Base-by-base conservation (phyloP, 2,113 vertebrate species). In the Oplegnathus fasciatus region DNA sequence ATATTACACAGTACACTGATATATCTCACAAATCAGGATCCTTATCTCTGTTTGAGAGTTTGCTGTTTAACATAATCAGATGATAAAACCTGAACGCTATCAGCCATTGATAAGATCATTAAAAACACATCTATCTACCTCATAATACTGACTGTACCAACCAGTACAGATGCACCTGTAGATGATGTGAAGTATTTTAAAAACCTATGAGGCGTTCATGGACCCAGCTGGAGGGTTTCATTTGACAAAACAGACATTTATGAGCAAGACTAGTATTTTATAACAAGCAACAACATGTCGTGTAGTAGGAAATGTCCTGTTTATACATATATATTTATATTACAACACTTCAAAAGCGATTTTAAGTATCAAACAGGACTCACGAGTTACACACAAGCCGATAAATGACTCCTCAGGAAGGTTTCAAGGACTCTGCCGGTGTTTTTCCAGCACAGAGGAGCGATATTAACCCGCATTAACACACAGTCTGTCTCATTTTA, bases 191-290 rank as follows among this genome's bases (percentile, higher is more conserved):
- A 9, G 26, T 22, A 20, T 32, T 5, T 32, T 37, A 37, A 32
- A 75, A 75, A 17, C 18, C 11, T 13, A 5, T 52, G 65, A 54
- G 54, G 76, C 73, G 50, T 88, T 84, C 40, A 81, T 3, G 57
- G 54, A 80, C 69, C 64, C 46, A 18, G 5, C 8, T 42, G 1
- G 28, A 5, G 3, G 18, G 52, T 75, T 70, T 37, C 9, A 67
- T 58, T 13, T 67, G 0, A 54, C n/a, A 32, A n/a, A 54, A 34
- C 3, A 28, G 20, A 22, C 5, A n/a, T 34, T 67, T 52, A 7
- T 9, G 48, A 22, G 24, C 26, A 26, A 13, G 0, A 17, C 2
- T 9, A 1, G 1, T 0, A 5, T 34, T 54, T 4, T 40, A 68
- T 48, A 22, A 48, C 20, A 8, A 42, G 14, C 24, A 10, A 30